phyloP scores from a whole-genome alignment of 2,113 vertebrate species.

The Lasiurus borealis region DNA sequence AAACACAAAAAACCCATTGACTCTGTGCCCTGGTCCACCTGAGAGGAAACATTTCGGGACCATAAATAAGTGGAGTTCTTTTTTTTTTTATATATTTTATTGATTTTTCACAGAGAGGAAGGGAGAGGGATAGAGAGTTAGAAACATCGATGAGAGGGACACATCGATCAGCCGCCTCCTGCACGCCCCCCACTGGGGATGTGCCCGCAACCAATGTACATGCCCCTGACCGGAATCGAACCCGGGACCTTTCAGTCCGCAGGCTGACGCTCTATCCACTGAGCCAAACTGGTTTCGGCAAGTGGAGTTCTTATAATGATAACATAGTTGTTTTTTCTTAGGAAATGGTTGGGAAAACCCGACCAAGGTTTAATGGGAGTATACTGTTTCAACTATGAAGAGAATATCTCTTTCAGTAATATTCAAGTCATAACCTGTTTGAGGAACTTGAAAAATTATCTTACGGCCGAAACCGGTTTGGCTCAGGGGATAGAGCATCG shows the following conservation, averaged over 20 bases:
- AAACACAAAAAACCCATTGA: neutral
- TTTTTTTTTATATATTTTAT: too few relatives aligned
- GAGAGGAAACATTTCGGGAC: neutral
- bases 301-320: neutral
- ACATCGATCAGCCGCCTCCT: too few relatives aligned
- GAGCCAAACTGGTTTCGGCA: too few relatives aligned
- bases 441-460: neutral
- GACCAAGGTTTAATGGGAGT: slow-evolving; percentile 15
- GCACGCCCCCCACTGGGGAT: too few relatives aligned
- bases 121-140: too few relatives aligned
- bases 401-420: neutral
- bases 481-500: too few relatives aligned
- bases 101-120: too few relatives aligned
- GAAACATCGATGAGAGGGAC: too few relatives aligned
- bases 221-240: too few relatives aligned
- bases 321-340: neutral
- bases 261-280: too few relatives aligned
- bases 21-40: neutral
- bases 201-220: too few relatives aligned
- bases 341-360: neutral
- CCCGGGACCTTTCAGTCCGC: too few relatives aligned
- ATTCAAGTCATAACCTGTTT: neutral
- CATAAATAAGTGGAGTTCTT: neutral
- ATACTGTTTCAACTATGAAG: neutral
- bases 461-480: neutral